Percentiles rank a stretch among this genome's conserved stretches.
Conservation (phyloP, 2,113 vertebrate genomes). For the Mormoops blainvillei region DNA sequence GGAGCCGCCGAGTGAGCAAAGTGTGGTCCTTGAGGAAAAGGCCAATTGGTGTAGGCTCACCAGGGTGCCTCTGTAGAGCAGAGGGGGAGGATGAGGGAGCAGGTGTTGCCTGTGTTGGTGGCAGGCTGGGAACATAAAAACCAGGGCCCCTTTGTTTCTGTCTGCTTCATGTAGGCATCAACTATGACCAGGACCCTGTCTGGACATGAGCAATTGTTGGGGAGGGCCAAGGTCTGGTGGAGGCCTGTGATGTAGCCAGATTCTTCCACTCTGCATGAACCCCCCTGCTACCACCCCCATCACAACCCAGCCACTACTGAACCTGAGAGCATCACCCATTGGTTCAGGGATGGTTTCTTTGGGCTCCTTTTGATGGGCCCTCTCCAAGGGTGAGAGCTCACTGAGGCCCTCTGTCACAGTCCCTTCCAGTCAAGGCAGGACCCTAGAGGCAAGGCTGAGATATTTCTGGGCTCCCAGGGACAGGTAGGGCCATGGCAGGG, state of each 20-base stretch:
- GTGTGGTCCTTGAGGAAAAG: too few species aligned
- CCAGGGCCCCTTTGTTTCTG: not conserved
- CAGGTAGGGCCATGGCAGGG: not conserved
- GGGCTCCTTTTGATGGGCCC: not conserved
- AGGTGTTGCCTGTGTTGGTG: not conserved
- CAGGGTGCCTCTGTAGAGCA: not conserved
- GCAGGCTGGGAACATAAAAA: not conserved
- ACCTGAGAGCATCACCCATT: not conserved
- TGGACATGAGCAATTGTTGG: not conserved
- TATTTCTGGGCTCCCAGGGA: not conserved
- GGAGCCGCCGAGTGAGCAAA: not conserved
- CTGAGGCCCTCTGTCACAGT: not conserved
- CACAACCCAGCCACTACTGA: not conserved
- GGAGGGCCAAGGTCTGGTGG: not conserved
- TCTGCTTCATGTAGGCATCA: not conserved
- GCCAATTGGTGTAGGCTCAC: not conserved
- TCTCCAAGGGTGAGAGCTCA: not conserved
- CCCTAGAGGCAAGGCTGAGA: not conserved
- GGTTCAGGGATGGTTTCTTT: not conserved
- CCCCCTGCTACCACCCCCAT: not conserved
- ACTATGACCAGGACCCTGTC: not conserved
- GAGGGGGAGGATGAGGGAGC: not conserved
- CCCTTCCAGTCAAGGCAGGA: not conserved
- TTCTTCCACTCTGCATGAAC: not conserved
- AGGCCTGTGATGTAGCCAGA: rapidly evolving